Evolutionary conservation across 37 sponge, comb jelly and placozoan genomes (phyloP).

Genomic region (Beroe ovata): DNA sequence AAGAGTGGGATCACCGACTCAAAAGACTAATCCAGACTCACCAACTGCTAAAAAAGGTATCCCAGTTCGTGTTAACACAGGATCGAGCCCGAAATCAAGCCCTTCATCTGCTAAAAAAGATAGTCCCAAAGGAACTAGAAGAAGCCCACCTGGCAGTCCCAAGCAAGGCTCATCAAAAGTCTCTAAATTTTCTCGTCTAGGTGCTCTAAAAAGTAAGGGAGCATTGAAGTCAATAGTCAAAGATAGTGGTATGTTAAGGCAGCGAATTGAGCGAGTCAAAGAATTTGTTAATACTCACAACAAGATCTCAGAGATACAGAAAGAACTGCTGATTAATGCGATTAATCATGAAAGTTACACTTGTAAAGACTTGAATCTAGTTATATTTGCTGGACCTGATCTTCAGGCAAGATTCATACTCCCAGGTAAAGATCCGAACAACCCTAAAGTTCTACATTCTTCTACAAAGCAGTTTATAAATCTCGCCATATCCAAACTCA

Average conservation of each 20-base stretch:
- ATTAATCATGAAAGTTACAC: constrained; percentile 52
- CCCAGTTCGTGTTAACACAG: background rate
- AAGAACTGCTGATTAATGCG: constrained; percentile 52
- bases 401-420: constrained; percentile 59
- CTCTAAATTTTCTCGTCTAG: background rate
- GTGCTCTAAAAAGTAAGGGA: constrained; percentile 42
- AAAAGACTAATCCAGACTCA: constrained; percentile 1
- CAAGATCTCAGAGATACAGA: constrained; percentile 51
- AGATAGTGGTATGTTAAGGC: background rate
- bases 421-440: constrained; percentile 51
- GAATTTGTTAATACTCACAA: constrained; percentile 36
- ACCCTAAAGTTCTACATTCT: constrained; percentile 52
- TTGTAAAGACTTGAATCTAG: constrained; percentile 36
- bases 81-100: constrained; percentile 15
- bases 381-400: constrained; percentile 47
- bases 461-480: constrained; percentile 65
- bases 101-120: background rate
- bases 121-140: background rate
- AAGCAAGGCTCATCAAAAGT: background rate
- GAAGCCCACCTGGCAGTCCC: constrained; percentile 32
- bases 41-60: constrained; percentile 7
- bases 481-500: background rate
- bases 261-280: constrained; percentile 34
- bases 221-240: background rate
- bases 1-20: background rate